Evolutionary conservation across 2,113 vertebrate genomes (phyloP), one percentile per base, ranked within the genome.

Genomic region (Sterrhoptilus dennistouni): DNA sequence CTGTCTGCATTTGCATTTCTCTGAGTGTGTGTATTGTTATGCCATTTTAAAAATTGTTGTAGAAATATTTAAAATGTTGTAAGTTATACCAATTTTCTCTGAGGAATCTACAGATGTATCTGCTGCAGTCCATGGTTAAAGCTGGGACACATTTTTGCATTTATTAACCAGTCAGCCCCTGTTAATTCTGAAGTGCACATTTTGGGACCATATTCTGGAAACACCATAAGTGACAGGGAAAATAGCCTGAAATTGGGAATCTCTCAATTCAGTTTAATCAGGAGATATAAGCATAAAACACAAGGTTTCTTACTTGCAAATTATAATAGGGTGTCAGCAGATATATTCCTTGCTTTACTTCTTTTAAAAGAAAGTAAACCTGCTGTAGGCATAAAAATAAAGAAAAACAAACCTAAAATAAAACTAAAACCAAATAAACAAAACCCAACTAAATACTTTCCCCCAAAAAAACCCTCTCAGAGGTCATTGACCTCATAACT

Each of bases 371-470:
- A 52, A 79, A 40, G 2, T 17, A 38, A 71, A 19, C 9, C 4
- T 28, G 6, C 29, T 72, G 12, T 14, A 54, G 9, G 23, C 21
- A 79, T 57, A n/a, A 76, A 74, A 56, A 23, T 27, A 69, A 69
- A 60, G 22, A 24, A 53, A 47, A 68, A 29, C 20, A 54, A 76
- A 31, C 8, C 17, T 14, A 8, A 53, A 75, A 40, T 44, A 5
- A 77, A 87, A 33, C 6, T 25, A 61, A 83, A 61, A 69, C 5
- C 27, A 78, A 38, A 14, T 9, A 27, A 68, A 25, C 7, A 38
- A 56, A 71, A 40, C 1, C 4, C 8, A 49, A 19, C 4, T n/a
- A 40, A 52, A 27, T 2, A 31, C 3, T 24, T 22, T 6, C 1
- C 0, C 12, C 13, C 8, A 1, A 68, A 18, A 54, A 81, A 68